These are phyloP conservation scores for Phocoena phocoena DNA, from an alignment of 2,113 vertebrate species.

Conservation along the genomic window DNA sequence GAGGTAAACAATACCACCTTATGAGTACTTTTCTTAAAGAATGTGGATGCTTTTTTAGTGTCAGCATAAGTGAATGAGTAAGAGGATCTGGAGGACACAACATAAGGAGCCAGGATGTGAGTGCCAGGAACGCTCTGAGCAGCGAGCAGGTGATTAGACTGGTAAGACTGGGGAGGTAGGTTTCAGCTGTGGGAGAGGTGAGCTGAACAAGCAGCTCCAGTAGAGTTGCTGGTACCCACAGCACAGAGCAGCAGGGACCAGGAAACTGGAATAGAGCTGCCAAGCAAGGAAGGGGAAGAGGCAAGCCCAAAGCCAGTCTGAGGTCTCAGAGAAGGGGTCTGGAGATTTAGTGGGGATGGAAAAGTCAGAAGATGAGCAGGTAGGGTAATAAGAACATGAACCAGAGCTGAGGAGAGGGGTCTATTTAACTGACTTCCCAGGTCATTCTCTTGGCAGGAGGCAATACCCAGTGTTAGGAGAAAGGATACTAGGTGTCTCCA, in stretches of 20 bases:
- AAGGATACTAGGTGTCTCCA: neutral
- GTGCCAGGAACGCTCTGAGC: neutral
- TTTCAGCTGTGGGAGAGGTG: fast-evolving
- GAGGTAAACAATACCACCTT: neutral
- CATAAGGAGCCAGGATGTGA: neutral
- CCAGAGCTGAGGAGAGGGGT: neutral
- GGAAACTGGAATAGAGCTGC: neutral
- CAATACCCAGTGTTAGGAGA: neutral
- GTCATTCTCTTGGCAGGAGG: neutral
- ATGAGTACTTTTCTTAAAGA: neutral
- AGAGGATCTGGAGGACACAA: neutral
- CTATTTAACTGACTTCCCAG: neutral
- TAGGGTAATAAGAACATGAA: neutral
- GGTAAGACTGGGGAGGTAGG: neutral
- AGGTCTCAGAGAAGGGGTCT: neutral
- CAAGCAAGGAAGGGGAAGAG: neutral
- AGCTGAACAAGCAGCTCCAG: neutral
- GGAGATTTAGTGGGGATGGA: neutral
- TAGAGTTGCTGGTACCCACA: neutral
- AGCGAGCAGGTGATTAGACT: neutral
- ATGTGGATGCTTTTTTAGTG: neutral
- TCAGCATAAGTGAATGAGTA: neutral
- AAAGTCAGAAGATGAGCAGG: neutral
- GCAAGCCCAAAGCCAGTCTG: neutral
- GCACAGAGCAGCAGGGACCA: neutral